Base-by-base conservation (phyloP, 2,888 invertebrate species). In the Catocala nupta region DNA sequence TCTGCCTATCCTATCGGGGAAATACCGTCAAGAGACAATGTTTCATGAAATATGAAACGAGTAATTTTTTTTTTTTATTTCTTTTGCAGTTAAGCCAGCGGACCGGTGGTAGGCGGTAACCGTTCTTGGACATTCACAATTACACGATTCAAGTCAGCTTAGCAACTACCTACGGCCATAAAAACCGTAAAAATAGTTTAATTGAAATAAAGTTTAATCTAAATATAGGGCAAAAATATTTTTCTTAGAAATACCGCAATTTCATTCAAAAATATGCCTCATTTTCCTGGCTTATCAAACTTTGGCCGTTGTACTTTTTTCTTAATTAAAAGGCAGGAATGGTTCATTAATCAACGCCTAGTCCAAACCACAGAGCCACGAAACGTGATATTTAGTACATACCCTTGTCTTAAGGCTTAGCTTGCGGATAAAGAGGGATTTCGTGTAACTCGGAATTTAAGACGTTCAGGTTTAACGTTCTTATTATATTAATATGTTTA, bases 331-430 rank as follows among this genome's bases (percentile, higher is more conserved):
- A 57, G 33, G 45, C 49, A 59, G 39, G 55, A 33, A 59, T 52
- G 10, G 49, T 71, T 74, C 63, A 75, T 75, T 75, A 77, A 71
- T 77, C 72, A 75, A 69, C 54, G 66, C 52, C 65, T 57, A 53
- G 61, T 47, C 52, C 47, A 56, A 75, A 71, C 77, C 66, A 49
- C 61, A 56, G 65, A 66, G 50, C 65, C 55, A 61, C 50, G 73
- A 59, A 72, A 70, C 62, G 53, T 72, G 67, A 75, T 75, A 78
- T 72, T 72, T 63, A 70, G 63, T 62, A 57, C 59, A 67, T 55
- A 70, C 67, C 78, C 66, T 72, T 63, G 70, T 75, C 75, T 65
- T 57, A 64, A 48, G 16, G 45, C 52, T 61, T 67, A 51, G 50
- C 39, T 50, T 45, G 42, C 34, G 51, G 59, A 62, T 63, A 65